These are phyloP conservation scores for Papilio glaucus DNA, from an alignment of 1,140 invertebrate species.

Conservation along the genomic window DNA sequence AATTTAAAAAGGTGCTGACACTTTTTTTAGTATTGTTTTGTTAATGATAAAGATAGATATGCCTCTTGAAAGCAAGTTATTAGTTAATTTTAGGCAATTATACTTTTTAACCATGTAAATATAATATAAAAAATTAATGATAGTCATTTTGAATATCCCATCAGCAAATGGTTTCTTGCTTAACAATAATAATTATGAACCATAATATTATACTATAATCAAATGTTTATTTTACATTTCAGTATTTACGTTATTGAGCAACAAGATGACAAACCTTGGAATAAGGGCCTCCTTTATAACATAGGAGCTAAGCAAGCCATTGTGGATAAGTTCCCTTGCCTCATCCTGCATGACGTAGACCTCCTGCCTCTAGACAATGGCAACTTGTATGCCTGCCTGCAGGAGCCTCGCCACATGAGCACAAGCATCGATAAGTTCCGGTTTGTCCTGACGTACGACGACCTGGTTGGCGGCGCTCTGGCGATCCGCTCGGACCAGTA, in stretches of 20 bases:
- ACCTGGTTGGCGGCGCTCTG: constrained; percentile 90
- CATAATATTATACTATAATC: constrained; percentile 2
- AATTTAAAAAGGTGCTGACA: too few species aligned
- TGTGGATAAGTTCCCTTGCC: constrained; percentile 90
- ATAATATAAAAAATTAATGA: too few species aligned
- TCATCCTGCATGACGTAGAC: constrained; percentile 98
- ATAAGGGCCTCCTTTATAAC: constrained; percentile 95
- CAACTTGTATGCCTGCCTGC: constrained; percentile 95
- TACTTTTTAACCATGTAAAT: too few species aligned
- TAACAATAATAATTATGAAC: not conserved
- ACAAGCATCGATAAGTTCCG: constrained; percentile 94
- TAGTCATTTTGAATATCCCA: too few species aligned
- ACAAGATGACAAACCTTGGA: constrained; percentile 90
- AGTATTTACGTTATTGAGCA: constrained; percentile 96
- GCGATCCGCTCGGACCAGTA: constrained; percentile 89
- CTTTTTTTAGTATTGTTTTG: too few species aligned
- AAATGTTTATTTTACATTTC: constrained; percentile 42
- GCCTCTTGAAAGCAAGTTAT: too few species aligned
- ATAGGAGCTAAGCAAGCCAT: constrained; percentile 93
- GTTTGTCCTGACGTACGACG: constrained; percentile 88
- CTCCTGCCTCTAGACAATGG: constrained; percentile 94
- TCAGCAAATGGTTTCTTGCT: too few species aligned
- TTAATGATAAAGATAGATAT: too few species aligned
- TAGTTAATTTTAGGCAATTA: too few species aligned
- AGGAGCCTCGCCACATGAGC: constrained; percentile 95